A percentile compares a stretch with the other conserved stretches of the same genome.
phyloP scores from a whole-genome alignment of 2,113 vertebrate species.

The Seriola rivoliana region DNA sequence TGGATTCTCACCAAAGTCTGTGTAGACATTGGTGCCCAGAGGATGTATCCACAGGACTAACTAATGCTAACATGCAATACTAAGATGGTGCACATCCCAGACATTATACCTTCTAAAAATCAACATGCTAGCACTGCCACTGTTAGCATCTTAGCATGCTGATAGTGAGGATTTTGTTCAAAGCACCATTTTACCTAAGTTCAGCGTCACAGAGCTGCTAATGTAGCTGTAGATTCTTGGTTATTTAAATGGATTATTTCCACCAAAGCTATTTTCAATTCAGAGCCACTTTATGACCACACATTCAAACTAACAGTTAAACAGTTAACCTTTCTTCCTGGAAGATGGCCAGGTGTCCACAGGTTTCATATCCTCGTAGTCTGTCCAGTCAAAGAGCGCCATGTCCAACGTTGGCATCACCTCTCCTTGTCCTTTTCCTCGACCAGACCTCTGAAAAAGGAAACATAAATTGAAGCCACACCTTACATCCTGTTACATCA shows the following conservation, averaged over 20 bases:
- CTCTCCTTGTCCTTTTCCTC: conserved; percentile 88
- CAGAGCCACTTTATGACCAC: no score
- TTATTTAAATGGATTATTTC: no score
- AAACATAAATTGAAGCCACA: not conserved
- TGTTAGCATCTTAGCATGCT: not conserved
- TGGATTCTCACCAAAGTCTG: not conserved
- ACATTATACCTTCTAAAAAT: not conserved
- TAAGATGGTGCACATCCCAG: not conserved
- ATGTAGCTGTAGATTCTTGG: no score
- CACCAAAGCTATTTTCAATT: no score
- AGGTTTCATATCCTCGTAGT: conserved; percentile 97
- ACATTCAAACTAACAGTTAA: not conserved
- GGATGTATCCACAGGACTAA: no score
- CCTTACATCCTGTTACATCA: no score
- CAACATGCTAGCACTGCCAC: not conserved
- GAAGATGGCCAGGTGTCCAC: conserved; percentile 90
- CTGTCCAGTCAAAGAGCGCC: conserved; percentile 97
- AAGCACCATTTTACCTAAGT: no score
- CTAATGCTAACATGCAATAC: no score
- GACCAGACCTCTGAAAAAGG: conserved; percentile 71
- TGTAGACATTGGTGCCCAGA: no score
- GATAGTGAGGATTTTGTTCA: no score
- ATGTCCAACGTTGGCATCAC: conserved; percentile 97
- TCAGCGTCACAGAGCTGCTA: no score
- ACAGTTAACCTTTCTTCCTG: conserved; percentile 89